Conservation (phyloP, 92 coral and sea anemone species). For the Siderastrea siderea region DNA sequence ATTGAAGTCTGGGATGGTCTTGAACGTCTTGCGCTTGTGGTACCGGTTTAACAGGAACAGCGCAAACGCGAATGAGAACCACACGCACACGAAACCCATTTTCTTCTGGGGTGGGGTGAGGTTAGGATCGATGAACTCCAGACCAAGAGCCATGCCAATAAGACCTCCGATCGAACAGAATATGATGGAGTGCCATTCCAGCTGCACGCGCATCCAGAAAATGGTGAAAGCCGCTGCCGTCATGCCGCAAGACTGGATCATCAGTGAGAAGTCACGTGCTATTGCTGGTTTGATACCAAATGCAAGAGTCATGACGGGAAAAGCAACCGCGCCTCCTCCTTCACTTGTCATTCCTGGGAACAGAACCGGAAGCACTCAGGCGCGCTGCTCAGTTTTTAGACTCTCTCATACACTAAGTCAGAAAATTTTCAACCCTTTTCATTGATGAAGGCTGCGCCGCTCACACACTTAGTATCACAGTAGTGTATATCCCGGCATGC, state of each 20-base stretch:
- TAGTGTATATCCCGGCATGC: too few relatives aligned
- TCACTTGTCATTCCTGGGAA: slow-evolving; percentile 89
- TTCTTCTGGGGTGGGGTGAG: slow-evolving; percentile 93
- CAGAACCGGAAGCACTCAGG: not conserved
- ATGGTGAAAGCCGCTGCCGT: slow-evolving; percentile 90
- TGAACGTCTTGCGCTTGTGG: slow-evolving; percentile 82
- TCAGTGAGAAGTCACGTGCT: slow-evolving; percentile 90
- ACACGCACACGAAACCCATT: slow-evolving; percentile 91
- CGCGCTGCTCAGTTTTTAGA: not conserved
- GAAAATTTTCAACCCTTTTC: too few relatives aligned
- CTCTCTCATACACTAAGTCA: not conserved
- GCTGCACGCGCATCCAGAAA: slow-evolving; percentile 89
- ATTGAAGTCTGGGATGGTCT: slow-evolving; percentile 80
- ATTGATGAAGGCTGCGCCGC: too few relatives aligned
- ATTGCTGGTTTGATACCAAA: slow-evolving; percentile 77
- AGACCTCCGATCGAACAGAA: slow-evolving; percentile 85
- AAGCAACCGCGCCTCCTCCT: slow-evolving; percentile 90
- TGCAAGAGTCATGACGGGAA: slow-evolving; percentile 92
- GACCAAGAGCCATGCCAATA: slow-evolving; percentile 80
- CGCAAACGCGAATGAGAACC: slow-evolving; percentile 93
- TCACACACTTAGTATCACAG: too few relatives aligned
- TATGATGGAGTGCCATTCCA: slow-evolving; percentile 82
- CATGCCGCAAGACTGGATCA: slow-evolving; percentile 94
- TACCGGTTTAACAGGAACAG: slow-evolving; percentile 88
- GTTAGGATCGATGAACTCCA: slow-evolving; percentile 85